phyloP scores from a whole-genome alignment of 2,113 vertebrate genomes.

The Gallinago media region DNA sequence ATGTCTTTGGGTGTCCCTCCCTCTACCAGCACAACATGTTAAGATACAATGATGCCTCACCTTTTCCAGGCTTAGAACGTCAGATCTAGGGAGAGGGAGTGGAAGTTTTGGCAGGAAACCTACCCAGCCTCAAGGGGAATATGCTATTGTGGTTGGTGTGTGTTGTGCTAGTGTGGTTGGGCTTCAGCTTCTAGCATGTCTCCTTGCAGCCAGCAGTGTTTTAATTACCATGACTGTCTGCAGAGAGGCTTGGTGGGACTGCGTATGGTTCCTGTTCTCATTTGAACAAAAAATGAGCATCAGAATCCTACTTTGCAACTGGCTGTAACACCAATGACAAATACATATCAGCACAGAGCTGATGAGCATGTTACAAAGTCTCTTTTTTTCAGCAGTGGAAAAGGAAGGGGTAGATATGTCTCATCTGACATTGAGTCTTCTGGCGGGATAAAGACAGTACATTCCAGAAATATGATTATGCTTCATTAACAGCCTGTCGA shows the following conservation, averaged over 20 bases:
- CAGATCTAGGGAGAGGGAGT: background rate
- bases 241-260: background rate
- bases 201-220: background rate
- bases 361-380: background rate
- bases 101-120: background rate
- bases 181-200: background rate
- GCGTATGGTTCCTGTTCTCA: background rate
- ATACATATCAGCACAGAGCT: fast-evolving
- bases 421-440: background rate
- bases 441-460: background rate
- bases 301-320: background rate
- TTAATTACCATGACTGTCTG: background rate
- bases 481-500: background rate
- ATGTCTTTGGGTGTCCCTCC: background rate
- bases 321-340: background rate
- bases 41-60: background rate
- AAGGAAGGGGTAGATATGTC: background rate
- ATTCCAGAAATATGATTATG: background rate
- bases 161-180: background rate
- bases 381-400: background rate
- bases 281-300: background rate
- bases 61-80: background rate
- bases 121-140: background rate
- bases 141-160: background rate
- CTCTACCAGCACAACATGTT: background rate